Evolutionary conservation across 2,113 vertebrate genomes (phyloP), one percentile per base, ranked within the genome.

Genomic region (Onychorhynchus coronatus): DNA sequence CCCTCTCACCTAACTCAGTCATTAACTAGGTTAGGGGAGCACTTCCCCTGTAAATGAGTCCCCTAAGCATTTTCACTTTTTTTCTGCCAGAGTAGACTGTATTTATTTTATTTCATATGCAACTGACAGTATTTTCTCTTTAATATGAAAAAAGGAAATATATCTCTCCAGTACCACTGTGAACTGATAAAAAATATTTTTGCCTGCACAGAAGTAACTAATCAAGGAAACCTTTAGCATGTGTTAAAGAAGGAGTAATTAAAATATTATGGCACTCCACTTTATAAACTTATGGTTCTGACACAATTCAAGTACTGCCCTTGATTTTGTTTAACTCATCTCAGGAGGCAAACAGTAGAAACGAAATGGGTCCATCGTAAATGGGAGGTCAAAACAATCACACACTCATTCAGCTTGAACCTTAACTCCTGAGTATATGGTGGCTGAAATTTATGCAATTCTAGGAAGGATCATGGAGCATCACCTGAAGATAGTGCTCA

Each of bases 1-100:
- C 31, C 28, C 50, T 93, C 88, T 87, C 63, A 93, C 73, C 68
- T 96, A 95, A 77, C 71, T 95, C 59, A 67, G 67, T 94, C 78
- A 94, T 95, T 95, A 97, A 96, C 72, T 96, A 95, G 93, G 96
- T 93, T 95, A 95, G 82, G 85, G 88, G 55, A 96, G 78, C 71
- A 94, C 83, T 95, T 93, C 92, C 85, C 85, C 91, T 77, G 82
- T 74, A 93, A 94, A 80, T 91, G 27, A 94, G 35, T 95, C 95
- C 94, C 91, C 35, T 88, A 93, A 90, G 95, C 11, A 91, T 73
- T 94, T 82, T 93, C 31, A 56, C 28, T 17, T 67, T 89, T 91
- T 79, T 31, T 19, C 28, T 39, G 37, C 37, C 37, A 73, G 18
- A 62, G n/a, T 14, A 83, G 46, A 83, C 14, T 3, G 49, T 20